Evolutionary conservation across 2,888 invertebrate genomes (phyloP), one percentile per base, ranked within the genome.

Genomic region (Abrostola triplasia): DNA sequence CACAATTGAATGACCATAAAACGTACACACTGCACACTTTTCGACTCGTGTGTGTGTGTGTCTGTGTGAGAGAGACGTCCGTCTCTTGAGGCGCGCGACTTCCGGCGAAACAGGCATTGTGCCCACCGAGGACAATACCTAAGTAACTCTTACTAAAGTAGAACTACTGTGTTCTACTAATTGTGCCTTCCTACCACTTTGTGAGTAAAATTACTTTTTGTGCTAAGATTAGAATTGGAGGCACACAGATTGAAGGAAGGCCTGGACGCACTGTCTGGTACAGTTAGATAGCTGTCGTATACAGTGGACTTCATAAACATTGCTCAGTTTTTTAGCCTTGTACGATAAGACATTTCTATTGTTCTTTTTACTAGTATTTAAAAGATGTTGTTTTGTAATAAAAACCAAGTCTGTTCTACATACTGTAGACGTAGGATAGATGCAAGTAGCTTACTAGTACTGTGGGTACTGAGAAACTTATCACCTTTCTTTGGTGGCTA

Each of bases 31-130:
- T 24, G 24, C 4, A 24, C 4, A n/a, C n/a, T n/a, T n/a, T n/a
- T n/a, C n/a, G 24, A 9, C 40, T 9, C 13, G 13, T n/a, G n/a
- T 10, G 40, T 9, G 8, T 40, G 12, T 7, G 44, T 44, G 8
- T 24, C 4, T 24, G 12, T 47, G 24, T 24, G 44, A 13, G 44
- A 24, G 44, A 5, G 6, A 7, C 12, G 44, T 47, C 44, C 44
- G 44, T 47, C 44, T 24, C 13, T 47, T 47, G 44, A 47, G 13
- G 13, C 44, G 24, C 44, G 44, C 24, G 44, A 6, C 44, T 47
- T 47, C 44, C 44, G 44, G 44, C 44, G 44, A 9, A 0, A 9
- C 44, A 47, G 13, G 24, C 44, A 24, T 9, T 47, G 44, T n/a
- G 13, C 13, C 6, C 24, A 24, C 24, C 24, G 24, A 24, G 44